phyloP scores from a whole-genome alignment of 2,797 vertebrate genomes.

The Cirrhinus molitorella region DNA sequence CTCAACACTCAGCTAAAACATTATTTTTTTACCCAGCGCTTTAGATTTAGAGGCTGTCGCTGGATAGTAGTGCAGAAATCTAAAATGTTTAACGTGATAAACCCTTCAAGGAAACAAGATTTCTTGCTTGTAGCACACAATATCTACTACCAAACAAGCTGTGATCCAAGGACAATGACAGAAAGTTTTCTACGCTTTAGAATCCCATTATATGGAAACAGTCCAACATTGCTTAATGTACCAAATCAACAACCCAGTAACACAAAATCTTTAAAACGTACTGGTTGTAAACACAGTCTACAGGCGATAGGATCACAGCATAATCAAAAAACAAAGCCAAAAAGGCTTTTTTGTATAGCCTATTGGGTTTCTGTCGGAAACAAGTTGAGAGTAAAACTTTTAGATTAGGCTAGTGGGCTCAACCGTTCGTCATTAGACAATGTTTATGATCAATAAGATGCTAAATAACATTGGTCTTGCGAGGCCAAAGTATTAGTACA shows the following conservation, averaged over 20 bases:
- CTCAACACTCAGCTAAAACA: neutral
- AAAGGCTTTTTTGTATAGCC: neutral
- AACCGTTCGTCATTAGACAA: neutral
- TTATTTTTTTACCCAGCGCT: neutral
- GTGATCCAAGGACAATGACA: neutral
- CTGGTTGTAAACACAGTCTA: slow-evolving; percentile 11
- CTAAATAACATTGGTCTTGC: neutral
- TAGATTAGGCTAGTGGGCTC: neutral
- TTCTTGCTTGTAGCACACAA: neutral
- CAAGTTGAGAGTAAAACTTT: neutral
- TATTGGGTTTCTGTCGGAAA: neutral
- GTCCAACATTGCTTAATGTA: slow-evolving; percentile 32
- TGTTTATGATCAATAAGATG: slow-evolving; percentile 4
- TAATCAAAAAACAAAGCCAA: neutral
- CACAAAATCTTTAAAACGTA: slow-evolving; percentile 10
- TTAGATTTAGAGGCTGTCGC: neutral
- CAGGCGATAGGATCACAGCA: slow-evolving; percentile 15
- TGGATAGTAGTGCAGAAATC: neutral
- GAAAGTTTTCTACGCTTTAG: neutral
- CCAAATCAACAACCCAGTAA: neutral
- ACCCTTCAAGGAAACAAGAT: neutral
- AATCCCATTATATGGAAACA: neutral
- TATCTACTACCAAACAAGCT: neutral
- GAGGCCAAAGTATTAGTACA: neutral
- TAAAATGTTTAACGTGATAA: neutral